A percentile compares a stretch with the other conserved stretches of the same genome.
phyloP scores from a whole-genome alignment of 2,888 invertebrate genomes.

The Psylliodes chrysocephalus region DNA sequence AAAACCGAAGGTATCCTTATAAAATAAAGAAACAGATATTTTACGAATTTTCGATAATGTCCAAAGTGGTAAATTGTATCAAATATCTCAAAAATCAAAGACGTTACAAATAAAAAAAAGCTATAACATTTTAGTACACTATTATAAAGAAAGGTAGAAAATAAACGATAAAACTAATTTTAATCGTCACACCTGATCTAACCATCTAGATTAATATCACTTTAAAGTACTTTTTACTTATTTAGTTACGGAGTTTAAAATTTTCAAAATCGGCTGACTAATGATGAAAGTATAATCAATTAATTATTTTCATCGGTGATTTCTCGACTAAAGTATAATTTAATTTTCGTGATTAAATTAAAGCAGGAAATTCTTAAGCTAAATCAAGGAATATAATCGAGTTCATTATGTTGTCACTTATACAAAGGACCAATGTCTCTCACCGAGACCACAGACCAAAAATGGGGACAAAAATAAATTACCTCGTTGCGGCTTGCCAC shows the following conservation, averaged over 20 bases:
- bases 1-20: too few species aligned
- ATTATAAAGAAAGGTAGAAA: too few species aligned
- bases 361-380: conserved; percentile 29
- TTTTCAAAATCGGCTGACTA: not conserved
- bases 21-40: too few species aligned
- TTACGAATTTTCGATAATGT: too few species aligned
- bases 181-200: too few species aligned
- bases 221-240: too few species aligned
- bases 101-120: too few species aligned
- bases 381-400: conserved; percentile 33
- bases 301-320: conserved; percentile 4
- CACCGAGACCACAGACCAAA: conserved; percentile 31
- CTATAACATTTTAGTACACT: too few species aligned
- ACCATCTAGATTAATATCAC: too few species aligned
- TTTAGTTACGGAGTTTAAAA: not conserved
- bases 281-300: conserved; percentile 1
- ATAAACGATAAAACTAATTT: too few species aligned
- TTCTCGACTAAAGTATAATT: conserved; percentile 16
- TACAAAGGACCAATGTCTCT: conserved; percentile 26
- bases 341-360: conserved; percentile 26
- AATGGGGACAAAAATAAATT: conserved; percentile 32
- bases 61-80: too few species aligned
- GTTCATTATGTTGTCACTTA: conserved; percentile 38
- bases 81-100: too few species aligned
- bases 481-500: not conserved